phyloP scores from a whole-genome alignment of 1,140 invertebrate species.

The Drosophila subpulchrella region DNA sequence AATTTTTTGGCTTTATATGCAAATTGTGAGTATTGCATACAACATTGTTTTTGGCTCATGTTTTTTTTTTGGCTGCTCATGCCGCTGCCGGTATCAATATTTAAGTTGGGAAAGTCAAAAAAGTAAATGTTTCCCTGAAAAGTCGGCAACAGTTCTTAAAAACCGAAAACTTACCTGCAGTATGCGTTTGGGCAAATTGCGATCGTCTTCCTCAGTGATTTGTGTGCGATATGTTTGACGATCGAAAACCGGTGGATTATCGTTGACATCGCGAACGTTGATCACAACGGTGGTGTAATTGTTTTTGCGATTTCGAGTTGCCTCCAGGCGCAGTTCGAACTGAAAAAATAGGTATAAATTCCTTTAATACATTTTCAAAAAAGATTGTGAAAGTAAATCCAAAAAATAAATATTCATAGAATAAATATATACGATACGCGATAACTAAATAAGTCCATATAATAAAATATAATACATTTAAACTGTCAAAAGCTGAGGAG shows the following conservation, averaged over 20 bases:
- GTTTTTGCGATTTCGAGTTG: conserved; percentile 88
- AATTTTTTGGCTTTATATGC: conserved; percentile 67
- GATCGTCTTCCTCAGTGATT: conserved; percentile 89
- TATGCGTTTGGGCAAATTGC: conserved; percentile 88
- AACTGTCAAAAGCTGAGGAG: neutral
- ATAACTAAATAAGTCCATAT: neutral
- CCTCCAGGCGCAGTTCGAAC: conserved; percentile 88
- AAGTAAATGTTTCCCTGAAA: conserved; percentile 29
- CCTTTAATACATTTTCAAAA: too few species aligned
- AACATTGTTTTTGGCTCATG: conserved; percentile 16
- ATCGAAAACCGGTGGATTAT: conserved; percentile 88
- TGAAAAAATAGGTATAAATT: conserved; percentile 60
- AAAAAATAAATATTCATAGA: neutral
- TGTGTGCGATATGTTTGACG: conserved; percentile 88
- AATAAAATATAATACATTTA: neutral
- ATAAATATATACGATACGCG: neutral
- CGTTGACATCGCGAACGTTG: conserved; percentile 88
- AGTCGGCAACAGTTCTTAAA: conserved; percentile 22
- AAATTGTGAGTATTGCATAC: conserved; percentile 65
- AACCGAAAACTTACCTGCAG: conserved; percentile 85
- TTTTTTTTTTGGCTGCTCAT: conserved; percentile 23
- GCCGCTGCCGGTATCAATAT: conserved; percentile 59
- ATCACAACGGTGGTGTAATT: conserved; percentile 88
- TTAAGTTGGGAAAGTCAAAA: conserved; percentile 57
- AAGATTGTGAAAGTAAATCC: too few species aligned